Evolutionary conservation across 2,888 invertebrate genomes (phyloP).

Genomic region (Phorcus lineatus): DNA sequence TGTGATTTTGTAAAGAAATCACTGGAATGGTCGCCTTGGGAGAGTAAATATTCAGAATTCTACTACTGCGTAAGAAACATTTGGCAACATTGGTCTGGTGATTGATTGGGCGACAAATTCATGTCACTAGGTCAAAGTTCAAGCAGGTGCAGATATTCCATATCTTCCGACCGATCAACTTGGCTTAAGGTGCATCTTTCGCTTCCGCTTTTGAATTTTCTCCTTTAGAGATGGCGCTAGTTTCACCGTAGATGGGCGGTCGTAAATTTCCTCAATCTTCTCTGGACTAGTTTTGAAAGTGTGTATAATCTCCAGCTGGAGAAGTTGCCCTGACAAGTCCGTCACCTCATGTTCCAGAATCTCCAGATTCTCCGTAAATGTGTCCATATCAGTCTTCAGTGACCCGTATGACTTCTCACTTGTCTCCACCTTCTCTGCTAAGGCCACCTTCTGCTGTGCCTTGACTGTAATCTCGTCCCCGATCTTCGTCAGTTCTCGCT

Average conservation of each 20-base stretch:
- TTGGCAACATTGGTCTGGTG: conserved; percentile 4
- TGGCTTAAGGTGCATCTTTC: conserved; percentile 36
- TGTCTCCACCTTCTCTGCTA: conserved; percentile 61
- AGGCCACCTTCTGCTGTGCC: conserved; percentile 58
- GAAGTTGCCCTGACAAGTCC: conserved; percentile 61
- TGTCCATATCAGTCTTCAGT: conserved; percentile 65
- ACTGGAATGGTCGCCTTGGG: neutral
- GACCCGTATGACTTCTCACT: conserved; percentile 62
- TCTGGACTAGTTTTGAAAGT: conserved; percentile 72
- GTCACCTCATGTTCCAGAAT: conserved; percentile 68
- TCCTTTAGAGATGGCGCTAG: conserved; percentile 71
- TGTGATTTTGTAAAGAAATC: conserved; percentile 15
- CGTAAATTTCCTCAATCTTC: conserved; percentile 71
- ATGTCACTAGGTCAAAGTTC: conserved; percentile 3
- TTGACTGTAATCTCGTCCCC: conserved; percentile 63
- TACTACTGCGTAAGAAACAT: neutral
- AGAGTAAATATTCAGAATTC: neutral
- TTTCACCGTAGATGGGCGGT: conserved; percentile 69
- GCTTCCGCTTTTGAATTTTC: conserved; percentile 62
- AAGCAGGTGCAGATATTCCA: neutral
- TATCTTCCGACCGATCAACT: neutral
- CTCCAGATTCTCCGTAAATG: conserved; percentile 63
- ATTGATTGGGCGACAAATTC: neutral
- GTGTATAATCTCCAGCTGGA: conserved; percentile 71
- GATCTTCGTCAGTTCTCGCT: conserved; percentile 60